Base-by-base conservation (phyloP, 2,797 vertebrate genomes). In the Falco concolor region DNA sequence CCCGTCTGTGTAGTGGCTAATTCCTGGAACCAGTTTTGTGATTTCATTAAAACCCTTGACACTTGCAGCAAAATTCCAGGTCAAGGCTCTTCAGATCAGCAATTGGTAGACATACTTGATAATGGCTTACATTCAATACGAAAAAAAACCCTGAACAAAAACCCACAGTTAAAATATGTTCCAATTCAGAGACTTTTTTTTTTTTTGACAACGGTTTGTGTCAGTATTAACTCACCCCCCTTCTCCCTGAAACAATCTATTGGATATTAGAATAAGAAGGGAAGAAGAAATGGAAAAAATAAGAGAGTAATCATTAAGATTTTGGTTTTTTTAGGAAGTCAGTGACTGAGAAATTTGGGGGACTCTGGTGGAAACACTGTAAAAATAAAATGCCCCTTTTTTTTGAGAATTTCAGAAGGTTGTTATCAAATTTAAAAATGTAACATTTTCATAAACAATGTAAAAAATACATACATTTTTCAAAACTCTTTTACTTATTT, bases 41-140 rank as follows among this genome's bases (percentile, higher is more conserved):
- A n/a, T 91, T 83, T 91, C 63, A 79, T 91, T 92, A 90, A 91
- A 93, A 88, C 57, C 54, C n/a, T 75, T 91, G 79, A 92, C 2
- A 2, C 60, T 81, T 75, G 84, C 73, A 87, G 50, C 73, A 84
- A 82, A 78, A 63, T 78, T 90, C 49, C 56, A 72, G 77, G 69
- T 81, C 63, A 74, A 86, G 70, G 65, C 67, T 91, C 59, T 86
- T 94, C 82, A 90, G 57, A 79, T 53, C 52, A 93, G 45, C 14
- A 88, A 64, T 76, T 78, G 74, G 49, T 65, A 79, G 79, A 67
- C 63, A 79, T 65, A 47, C 32, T 67, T 63, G 42, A 52, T 70
- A 91, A 90, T 50, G 19, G 68, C 61, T 91, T 69, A 73, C 47
- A 52, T 75, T 87, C 68, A 89, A 44, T n/a, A 47, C 12, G 5